phyloP scores from a whole-genome alignment of 2,888 invertebrate species.

The Ommatoiulus sabulosus region DNA sequence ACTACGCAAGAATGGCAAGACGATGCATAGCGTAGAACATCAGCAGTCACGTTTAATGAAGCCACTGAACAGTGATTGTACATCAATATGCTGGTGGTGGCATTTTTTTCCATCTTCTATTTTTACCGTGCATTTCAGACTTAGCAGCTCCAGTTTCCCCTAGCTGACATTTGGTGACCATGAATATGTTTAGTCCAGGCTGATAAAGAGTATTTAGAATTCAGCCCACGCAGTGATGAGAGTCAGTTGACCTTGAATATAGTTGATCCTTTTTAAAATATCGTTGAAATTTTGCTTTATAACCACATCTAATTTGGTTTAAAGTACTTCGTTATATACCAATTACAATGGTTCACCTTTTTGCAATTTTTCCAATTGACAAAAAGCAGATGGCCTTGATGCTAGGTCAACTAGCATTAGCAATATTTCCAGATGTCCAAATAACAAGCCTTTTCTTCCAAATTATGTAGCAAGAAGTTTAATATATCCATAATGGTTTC shows the following conservation, averaged over 20 bases:
- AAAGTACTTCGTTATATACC: background rate
- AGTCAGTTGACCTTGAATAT: background rate
- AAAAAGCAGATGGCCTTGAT: background rate
- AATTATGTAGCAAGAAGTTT: background rate
- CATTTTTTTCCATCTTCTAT: background rate
- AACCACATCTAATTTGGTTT: background rate
- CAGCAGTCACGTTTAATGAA: background rate
- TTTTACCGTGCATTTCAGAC: background rate
- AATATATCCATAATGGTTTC: background rate
- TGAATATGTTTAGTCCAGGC: background rate
- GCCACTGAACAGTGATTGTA: background rate
- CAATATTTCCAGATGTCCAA: background rate
- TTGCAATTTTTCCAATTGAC: background rate
- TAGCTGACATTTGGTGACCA: background rate
- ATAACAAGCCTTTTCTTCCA: background rate
- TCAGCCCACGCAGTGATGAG: background rate
- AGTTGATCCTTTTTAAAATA: background rate
- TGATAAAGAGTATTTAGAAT: background rate
- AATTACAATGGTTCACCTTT: background rate
- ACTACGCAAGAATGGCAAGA: background rate
- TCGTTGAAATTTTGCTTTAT: background rate
- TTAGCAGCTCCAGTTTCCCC: background rate
- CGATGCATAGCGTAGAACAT: background rate
- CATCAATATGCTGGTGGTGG: background rate
- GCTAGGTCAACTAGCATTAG: background rate